A percentile compares a stretch with the other conserved stretches of the same genome.
phyloP scores from a whole-genome alignment of 1,140 invertebrate genomes.

The Hyles euphorbiae region DNA sequence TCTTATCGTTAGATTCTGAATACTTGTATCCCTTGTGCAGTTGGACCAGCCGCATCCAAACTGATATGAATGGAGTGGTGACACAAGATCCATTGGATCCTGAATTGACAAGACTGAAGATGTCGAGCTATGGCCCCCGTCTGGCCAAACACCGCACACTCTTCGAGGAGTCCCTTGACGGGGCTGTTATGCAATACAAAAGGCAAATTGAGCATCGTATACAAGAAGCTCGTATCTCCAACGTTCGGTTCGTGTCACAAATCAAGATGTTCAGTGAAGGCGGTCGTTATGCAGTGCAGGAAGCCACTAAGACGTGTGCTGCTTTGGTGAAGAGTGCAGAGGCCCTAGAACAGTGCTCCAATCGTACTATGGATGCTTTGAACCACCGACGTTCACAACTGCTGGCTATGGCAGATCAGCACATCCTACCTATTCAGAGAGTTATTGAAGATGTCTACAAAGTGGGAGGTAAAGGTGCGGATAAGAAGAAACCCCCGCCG shows the following conservation, averaged over 20 bases:
- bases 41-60: slow-evolving; percentile 38
- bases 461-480: slow-evolving; percentile 16
- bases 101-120: slow-evolving; percentile 48
- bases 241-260: slow-evolving; percentile 39
- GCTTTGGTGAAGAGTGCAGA: slow-evolving; percentile 38
- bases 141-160: slow-evolving; percentile 36
- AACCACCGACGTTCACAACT: slow-evolving; percentile 37
- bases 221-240: slow-evolving; percentile 45
- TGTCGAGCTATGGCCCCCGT: slow-evolving; percentile 48
- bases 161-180: slow-evolving; percentile 46
- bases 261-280: slow-evolving; percentile 52
- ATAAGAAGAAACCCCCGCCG: slow-evolving; percentile 25
- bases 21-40: slow-evolving; percentile 46
- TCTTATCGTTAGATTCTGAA: slow-evolving; percentile 33
- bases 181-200: slow-evolving; percentile 32
- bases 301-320: slow-evolving; percentile 35
- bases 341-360: slow-evolving; percentile 36
- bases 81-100: slow-evolving; percentile 26
- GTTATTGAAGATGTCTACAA: slow-evolving; percentile 34
- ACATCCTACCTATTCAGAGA: slow-evolving; percentile 31
- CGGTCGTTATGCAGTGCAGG: slow-evolving; percentile 39
- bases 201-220: slow-evolving; percentile 30
- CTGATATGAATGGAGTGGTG: slow-evolving; percentile 33
- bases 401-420: slow-evolving; percentile 38
- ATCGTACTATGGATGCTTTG: slow-evolving; percentile 30